Conservation (phyloP, 53 echinoderm and acorn worm genomes). For the Arbacia lixula region DNA sequence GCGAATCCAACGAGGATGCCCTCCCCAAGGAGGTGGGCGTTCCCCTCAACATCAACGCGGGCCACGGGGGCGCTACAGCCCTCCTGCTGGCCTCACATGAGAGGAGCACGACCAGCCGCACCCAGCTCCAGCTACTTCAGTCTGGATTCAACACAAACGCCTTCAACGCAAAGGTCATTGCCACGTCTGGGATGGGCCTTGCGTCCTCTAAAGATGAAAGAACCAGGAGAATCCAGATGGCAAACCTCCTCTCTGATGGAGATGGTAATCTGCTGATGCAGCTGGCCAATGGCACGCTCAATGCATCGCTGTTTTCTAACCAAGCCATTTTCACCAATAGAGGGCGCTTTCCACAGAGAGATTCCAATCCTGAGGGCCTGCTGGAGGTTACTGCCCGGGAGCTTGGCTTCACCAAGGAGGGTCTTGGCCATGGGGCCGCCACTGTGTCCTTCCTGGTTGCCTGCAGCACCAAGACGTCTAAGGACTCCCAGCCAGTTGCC, state of each 20-base stretch:
- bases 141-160: slow-evolving; percentile 32
- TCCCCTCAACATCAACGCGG: slow-evolving; percentile 11
- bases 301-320: slow-evolving; percentile 16
- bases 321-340: slow-evolving; percentile 5
- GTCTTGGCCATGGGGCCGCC: not conserved
- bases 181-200: not conserved
- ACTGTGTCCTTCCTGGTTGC: not conserved
- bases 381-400: slow-evolving; percentile 9
- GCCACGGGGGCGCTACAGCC: slow-evolving; percentile 38
- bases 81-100: slow-evolving; percentile 13
- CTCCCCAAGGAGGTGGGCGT: not conserved
- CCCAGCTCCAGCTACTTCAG: slow-evolving; percentile 12
- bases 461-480: slow-evolving; percentile 14
- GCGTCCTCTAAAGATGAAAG: not conserved
- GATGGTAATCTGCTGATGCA: slow-evolving; percentile 28
- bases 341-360: slow-evolving; percentile 12
- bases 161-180: slow-evolving; percentile 12
- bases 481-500: not conserved
- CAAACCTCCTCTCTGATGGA: not conserved
- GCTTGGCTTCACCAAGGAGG: slow-evolving; percentile 6
- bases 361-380: slow-evolving; percentile 14
- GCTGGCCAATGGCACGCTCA: not conserved
- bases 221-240: not conserved
- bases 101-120: not conserved
- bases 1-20: not conserved